Percentiles rank a stretch among this genome's conserved stretches.
These are phyloP conservation scores for Pseudococcus longispinus DNA, from an alignment of 2,888 invertebrate species.

Conservation along the genomic window DNA sequence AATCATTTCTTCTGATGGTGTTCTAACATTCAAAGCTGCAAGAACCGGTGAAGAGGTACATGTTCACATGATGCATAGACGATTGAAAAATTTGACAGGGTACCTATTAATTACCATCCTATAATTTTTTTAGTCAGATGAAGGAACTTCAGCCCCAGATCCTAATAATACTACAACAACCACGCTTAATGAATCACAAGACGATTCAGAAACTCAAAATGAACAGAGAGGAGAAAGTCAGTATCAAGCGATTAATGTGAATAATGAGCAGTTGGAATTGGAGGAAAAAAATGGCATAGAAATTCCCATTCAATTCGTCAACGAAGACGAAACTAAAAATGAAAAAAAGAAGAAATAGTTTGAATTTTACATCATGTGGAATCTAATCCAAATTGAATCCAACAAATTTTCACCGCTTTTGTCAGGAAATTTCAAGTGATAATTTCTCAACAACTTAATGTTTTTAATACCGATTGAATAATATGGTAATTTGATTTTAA, in stretches of 20 bases:
- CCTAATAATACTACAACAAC: neutral
- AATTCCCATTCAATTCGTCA: conserved; percentile 46
- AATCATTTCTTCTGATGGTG: conserved; percentile 49
- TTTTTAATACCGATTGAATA: neutral
- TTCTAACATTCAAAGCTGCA: conserved; percentile 41
- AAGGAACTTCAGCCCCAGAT: neutral
- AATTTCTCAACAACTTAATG: too few species aligned
- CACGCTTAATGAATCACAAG: too few species aligned
- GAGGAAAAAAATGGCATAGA: neutral
- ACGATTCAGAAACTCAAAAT: neutral
- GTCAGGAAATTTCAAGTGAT: neutral
- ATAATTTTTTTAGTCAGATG: neutral
- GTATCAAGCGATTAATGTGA: neutral
- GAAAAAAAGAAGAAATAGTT: neutral
- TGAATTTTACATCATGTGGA: neutral
- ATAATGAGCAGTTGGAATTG: neutral
- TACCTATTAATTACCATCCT: neutral
- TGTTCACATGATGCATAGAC: neutral
- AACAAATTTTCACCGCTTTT: neutral
- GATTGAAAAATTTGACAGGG: neutral
- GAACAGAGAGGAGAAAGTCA: neutral
- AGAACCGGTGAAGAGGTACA: neutral
- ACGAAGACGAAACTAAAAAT: neutral
- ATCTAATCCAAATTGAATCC: neutral
- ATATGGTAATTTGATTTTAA: neutral